phyloP scores from a whole-genome alignment of 2,888 invertebrate species.

The Pterostichus niger region DNA sequence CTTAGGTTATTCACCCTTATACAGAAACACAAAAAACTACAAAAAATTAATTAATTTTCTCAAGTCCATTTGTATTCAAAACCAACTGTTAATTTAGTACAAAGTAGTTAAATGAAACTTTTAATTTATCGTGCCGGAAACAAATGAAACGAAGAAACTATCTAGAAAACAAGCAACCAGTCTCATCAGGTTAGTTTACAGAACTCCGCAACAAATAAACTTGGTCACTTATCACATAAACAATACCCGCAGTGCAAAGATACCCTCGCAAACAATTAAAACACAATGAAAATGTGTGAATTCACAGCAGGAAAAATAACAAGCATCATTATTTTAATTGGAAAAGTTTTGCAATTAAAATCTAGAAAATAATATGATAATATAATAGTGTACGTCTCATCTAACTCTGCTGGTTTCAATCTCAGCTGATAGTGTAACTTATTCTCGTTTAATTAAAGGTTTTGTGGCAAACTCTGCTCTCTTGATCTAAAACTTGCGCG shows the following conservation, averaged over 20 bases:
- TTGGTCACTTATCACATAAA: slow-evolving; percentile 29
- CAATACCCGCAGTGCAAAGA: slow-evolving; percentile 4
- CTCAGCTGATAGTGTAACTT: slow-evolving; percentile 56
- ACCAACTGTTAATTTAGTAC: slow-evolving; percentile 31
- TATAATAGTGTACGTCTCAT: slow-evolving; percentile 61
- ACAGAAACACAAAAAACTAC: too few species aligned
- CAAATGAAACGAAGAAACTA: slow-evolving; percentile 47
- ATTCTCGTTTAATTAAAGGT: slow-evolving; percentile 61
- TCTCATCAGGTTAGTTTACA: slow-evolving; percentile 36
- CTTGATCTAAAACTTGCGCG: slow-evolving; percentile 53
- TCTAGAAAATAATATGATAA: slow-evolving; percentile 62
- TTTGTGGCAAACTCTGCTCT: slow-evolving; percentile 52
- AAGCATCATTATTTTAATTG: slow-evolving; percentile 59
- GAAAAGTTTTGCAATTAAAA: slow-evolving; percentile 64
- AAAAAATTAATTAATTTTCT: background rate
- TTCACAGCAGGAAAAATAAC: slow-evolving; percentile 20
- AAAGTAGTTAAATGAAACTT: slow-evolving; percentile 44
- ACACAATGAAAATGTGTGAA: slow-evolving; percentile 33
- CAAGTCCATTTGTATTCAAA: slow-evolving; percentile 38
- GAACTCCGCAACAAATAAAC: slow-evolving; percentile 1
- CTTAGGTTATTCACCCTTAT: too few species aligned
- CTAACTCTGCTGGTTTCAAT: slow-evolving; percentile 53
- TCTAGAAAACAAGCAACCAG: slow-evolving; percentile 22
- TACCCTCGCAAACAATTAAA: slow-evolving; percentile 16
- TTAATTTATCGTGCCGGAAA: slow-evolving; percentile 37